phyloP scores from a whole-genome alignment of 2,888 invertebrate genomes.

The Ormia ochracea region DNA sequence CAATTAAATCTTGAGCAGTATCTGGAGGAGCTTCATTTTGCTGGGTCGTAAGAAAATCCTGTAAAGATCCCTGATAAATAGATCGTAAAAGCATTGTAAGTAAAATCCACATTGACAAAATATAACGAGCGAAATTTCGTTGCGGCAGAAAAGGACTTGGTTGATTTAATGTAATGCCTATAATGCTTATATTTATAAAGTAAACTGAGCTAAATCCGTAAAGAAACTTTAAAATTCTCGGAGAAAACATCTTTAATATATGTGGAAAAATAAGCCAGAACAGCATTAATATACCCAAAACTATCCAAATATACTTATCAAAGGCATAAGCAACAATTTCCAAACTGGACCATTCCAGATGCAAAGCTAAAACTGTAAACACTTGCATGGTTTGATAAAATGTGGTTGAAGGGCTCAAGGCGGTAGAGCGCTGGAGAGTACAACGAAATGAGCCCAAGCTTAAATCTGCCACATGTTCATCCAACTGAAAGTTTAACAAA shows the following conservation, averaged over 20 bases:
- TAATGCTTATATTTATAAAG: slow-evolving; percentile 41
- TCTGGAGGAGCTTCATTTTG: slow-evolving; percentile 58
- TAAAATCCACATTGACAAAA: slow-evolving; percentile 61
- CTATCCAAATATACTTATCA: slow-evolving; percentile 63
- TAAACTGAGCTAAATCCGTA: slow-evolving; percentile 38
- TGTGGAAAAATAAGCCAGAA: slow-evolving; percentile 9
- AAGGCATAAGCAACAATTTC: slow-evolving; percentile 66
- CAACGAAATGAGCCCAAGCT: slow-evolving; percentile 65
- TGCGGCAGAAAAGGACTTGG: slow-evolving; percentile 35
- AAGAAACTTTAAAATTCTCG: slow-evolving; percentile 36
- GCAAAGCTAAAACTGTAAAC: slow-evolving; percentile 54
- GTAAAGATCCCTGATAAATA: slow-evolving; percentile 64
- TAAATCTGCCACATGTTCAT: slow-evolving; percentile 60
- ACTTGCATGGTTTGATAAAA: slow-evolving; percentile 65
- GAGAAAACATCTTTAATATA: slow-evolving; percentile 9
- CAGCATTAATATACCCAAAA: slow-evolving; percentile 35
- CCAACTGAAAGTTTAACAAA: slow-evolving; percentile 52
- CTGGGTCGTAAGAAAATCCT: slow-evolving; percentile 61
- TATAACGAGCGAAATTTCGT: slow-evolving; percentile 62
- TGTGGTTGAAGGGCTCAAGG: slow-evolving; percentile 56
- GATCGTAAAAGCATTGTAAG: slow-evolving; percentile 61
- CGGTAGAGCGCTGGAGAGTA: slow-evolving; percentile 59
- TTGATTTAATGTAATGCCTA: slow-evolving; percentile 53
- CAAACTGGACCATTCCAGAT: slow-evolving; percentile 62
- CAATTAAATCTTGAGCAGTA: slow-evolving; percentile 47